Evolutionary conservation across 2,888 invertebrate species (phyloP).

Genomic region (Drosophila differens): DNA sequence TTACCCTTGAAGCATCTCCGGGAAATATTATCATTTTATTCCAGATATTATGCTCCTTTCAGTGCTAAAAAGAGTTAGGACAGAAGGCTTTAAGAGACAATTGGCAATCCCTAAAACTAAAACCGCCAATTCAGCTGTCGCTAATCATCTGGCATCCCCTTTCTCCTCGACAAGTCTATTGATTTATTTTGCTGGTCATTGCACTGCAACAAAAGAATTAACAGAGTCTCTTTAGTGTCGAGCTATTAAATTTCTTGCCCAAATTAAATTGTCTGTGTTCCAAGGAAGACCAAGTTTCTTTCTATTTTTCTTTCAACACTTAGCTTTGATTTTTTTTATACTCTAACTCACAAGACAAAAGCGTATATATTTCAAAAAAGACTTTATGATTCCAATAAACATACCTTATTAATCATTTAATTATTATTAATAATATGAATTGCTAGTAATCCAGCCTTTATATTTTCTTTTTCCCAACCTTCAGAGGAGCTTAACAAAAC

Average conservation of each 20-base stretch:
- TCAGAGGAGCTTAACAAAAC: neutral
- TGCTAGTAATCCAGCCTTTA: neutral
- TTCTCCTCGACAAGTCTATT: constrained; percentile 17
- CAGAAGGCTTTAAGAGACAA: neutral
- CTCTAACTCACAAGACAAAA: neutral
- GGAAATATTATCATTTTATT: too few species aligned
- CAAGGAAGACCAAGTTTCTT: constrained; percentile 14
- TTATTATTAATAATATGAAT: neutral
- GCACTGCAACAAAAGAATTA: constrained; percentile 37
- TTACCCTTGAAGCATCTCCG: neutral
- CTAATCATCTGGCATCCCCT: constrained; percentile 21
- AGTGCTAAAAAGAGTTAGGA: too few species aligned
- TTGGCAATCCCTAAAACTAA: neutral
- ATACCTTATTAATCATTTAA: neutral
- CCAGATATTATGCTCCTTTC: too few species aligned
- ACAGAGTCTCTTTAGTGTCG: constrained; percentile 19
- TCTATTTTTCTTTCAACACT: constrained; percentile 33
- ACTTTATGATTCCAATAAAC: neutral
- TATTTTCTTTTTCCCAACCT: too few species aligned
- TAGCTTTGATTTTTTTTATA: constrained; percentile 36
- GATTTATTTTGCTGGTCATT: constrained; percentile 49
- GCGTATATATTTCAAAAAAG: neutral
- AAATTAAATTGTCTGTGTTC: constrained; percentile 45
- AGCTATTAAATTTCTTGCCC: constrained; percentile 21
- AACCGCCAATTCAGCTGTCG: neutral